Base-by-base conservation (phyloP, 2,888 invertebrate genomes). In the Cosmia trapezina region DNA sequence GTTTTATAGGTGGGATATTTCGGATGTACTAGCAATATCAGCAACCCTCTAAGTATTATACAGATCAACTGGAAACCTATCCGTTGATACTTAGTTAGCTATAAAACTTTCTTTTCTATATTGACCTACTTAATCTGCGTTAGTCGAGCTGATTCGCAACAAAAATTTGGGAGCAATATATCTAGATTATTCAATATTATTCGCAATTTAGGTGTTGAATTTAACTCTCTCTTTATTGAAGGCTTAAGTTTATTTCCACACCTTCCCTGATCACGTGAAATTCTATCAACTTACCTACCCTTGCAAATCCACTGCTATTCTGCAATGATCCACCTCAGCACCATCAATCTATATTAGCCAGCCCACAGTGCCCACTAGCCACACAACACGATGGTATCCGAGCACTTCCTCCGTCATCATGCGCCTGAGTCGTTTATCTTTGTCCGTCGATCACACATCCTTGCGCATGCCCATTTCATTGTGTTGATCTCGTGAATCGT, bases 401-500 rank as follows among this genome's bases (percentile, higher is more conserved):
- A 70, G 11, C 64, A 45, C 45, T 83, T 83, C 83, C 83, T 75
- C 43, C 37, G 75, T 54, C 61, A 51, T 72, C 72, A 14, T 67
- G 73, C 79, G 77, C 73, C 37, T 56, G 63, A 81, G 47, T 70
- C 65, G 77, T 66, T 79, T 78, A 80, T 78, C 78, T 79, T 78
- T 83, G 79, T 78, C 59, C 74, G 83, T 83, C 73, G 80, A 83
- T 79, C 70, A 60, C 28, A 70, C 68, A 74, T 68, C 79, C 78
- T 78, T 83, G 79, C 78, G 81, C 59, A 49, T 66, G 77, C 49
- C 77, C 82, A 70, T 79, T 79, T 71, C 62, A 77, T 81, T 78
- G 70, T 68, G 69, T 43, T 43, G 56, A n/a, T 62, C 73, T 45
- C 54, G 56, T 47, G 62, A 68, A 59, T 41, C 70, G 43, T 59